Evolutionary conservation across 1,140 invertebrate species (phyloP).

Genomic region (Uloborus diversus): DNA sequence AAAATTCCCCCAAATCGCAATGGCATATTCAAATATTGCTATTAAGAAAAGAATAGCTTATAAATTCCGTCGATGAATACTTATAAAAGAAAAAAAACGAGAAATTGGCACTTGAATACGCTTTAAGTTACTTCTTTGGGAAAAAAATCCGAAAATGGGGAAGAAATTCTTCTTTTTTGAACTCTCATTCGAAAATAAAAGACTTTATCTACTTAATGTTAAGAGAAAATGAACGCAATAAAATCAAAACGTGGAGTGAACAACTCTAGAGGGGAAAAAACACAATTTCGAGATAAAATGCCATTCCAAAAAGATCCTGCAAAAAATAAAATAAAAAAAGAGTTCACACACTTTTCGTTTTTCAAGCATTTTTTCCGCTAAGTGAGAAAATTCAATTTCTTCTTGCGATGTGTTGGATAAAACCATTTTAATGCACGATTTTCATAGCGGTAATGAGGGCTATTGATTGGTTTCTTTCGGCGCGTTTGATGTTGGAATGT

Average conservation of each 20-base stretch:
- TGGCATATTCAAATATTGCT: too few relatives aligned
- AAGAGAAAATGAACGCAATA: neutral
- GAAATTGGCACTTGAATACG: too few relatives aligned
- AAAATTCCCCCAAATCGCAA: neutral
- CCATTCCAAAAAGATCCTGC: neutral
- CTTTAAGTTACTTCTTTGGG: too few relatives aligned
- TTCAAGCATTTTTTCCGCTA: neutral
- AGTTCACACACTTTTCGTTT: neutral
- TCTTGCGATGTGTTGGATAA: neutral
- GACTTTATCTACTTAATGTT: neutral
- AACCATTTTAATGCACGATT: neutral
- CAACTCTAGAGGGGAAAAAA: neutral
- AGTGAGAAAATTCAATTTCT: neutral
- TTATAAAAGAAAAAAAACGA: neutral
- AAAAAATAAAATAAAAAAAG: neutral
- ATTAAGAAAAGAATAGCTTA: too few relatives aligned
- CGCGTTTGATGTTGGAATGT: neutral
- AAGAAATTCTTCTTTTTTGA: neutral
- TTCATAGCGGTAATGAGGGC: neutral
- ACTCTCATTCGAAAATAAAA: neutral
- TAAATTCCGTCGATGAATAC: too few relatives aligned
- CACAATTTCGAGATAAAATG: neutral
- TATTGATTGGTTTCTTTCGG: neutral
- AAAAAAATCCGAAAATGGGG: too few relatives aligned
- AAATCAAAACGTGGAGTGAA: neutral